Evolutionary conservation across 2,888 invertebrate species (phyloP).

Genomic region (Meliscaeva auricollis): DNA sequence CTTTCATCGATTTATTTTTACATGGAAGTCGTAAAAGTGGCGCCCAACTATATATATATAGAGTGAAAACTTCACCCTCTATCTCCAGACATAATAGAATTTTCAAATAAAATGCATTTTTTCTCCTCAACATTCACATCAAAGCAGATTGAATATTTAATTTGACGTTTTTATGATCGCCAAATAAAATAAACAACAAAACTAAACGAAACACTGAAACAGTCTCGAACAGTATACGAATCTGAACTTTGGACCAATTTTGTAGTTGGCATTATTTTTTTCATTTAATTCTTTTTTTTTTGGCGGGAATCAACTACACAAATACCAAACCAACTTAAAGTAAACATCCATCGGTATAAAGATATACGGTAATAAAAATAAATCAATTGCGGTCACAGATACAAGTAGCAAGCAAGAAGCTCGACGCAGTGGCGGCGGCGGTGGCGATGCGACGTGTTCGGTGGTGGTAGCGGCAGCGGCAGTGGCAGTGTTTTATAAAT

Average conservation of each 20-base stretch:
- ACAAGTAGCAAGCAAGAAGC: slow-evolving; percentile 58
- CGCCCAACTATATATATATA: not conserved
- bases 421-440: not conserved
- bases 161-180: slow-evolving; percentile 63
- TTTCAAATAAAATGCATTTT: not conserved
- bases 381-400: slow-evolving; percentile 74
- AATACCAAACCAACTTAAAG: slow-evolving; percentile 24
- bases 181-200: not conserved
- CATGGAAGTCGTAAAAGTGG: not conserved
- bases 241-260: slow-evolving; percentile 62
- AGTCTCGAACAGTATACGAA: not conserved
- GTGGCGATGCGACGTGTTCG: not conserved
- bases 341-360: slow-evolving; percentile 45
- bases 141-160: slow-evolving; percentile 48
- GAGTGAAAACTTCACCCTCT: too few species aligned
- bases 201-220: not conserved
- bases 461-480: not conserved
- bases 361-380: slow-evolving; percentile 72
- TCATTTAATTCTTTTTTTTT: slow-evolving; percentile 21
- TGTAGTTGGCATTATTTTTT: slow-evolving; percentile 19
- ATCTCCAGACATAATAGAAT: not conserved
- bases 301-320: slow-evolving; percentile 59
- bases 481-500: slow-evolving; percentile 70
- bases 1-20: not conserved
- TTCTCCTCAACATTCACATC: not conserved